These are phyloP conservation scores for Solenopsis fugax DNA, from an alignment of 1,140 invertebrate species.

Conservation along the genomic window DNA sequence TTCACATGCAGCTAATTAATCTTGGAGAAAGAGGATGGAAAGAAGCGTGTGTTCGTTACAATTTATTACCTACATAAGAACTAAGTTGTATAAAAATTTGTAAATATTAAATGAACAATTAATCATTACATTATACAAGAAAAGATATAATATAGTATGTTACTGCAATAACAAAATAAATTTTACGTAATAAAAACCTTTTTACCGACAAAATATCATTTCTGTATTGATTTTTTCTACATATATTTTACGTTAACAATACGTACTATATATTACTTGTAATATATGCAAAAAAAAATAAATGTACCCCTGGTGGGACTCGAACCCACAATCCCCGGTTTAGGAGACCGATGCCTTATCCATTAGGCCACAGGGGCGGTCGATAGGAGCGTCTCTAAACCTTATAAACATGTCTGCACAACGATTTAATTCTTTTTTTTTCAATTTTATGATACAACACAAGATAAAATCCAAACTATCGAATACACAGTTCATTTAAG, in stretches of 20 bases:
- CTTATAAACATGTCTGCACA: rapidly evolving
- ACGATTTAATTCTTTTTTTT: neutral
- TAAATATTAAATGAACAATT: neutral
- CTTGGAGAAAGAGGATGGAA: neutral
- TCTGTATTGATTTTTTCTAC: neutral
- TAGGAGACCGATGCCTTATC: conserved; percentile 86
- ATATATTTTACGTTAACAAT: neutral
- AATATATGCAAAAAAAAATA: conserved; percentile 52
- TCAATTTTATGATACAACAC: neutral
- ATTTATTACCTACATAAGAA: neutral
- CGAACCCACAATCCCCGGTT: conserved; percentile 85
- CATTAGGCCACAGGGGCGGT: conserved; percentile 84
- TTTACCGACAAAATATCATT: neutral
- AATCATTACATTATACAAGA: neutral
- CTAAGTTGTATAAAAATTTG: neutral
- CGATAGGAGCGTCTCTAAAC: neutral
- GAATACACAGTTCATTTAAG: neutral
- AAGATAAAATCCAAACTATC: neutral
- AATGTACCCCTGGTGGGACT: conserved; percentile 84
- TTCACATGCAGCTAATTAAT: conserved; percentile 46
- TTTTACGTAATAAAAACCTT: neutral
- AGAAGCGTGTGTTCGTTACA: neutral
- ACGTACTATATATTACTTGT: neutral
- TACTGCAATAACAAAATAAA: neutral
- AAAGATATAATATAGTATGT: neutral